These are phyloP conservation scores for Netelia virgata DNA, from an alignment of 2,888 invertebrate species.

Conservation along the genomic window DNA sequence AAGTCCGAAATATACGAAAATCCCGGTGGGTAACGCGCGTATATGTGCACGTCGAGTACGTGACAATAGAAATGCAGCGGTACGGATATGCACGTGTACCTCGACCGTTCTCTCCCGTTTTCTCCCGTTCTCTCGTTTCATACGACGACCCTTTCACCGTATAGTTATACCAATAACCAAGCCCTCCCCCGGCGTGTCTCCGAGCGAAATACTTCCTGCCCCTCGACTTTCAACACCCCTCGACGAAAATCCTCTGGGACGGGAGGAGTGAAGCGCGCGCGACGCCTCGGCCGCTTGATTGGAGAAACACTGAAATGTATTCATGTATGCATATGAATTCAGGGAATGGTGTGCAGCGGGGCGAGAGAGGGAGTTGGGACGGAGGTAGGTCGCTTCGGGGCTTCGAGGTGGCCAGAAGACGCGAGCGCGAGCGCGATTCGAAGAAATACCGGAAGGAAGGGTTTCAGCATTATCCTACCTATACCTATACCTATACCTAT, in stretches of 20 bases:
- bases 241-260: slow-evolving; percentile 55
- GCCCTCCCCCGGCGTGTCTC: not conserved
- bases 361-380: slow-evolving; percentile 32
- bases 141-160: not conserved
- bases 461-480: not conserved
- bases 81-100: not conserved
- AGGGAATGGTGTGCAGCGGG: slow-evolving; percentile 54
- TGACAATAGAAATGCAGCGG: slow-evolving; percentile 43
- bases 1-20: slow-evolving; percentile 51
- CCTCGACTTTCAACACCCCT: slow-evolving; percentile 42
- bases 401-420: too few relatives aligned
- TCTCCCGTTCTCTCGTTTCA: slow-evolving; percentile 47
- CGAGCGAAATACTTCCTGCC: not conserved
- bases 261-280: slow-evolving; percentile 46
- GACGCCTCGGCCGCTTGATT: slow-evolving; percentile 78
- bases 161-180: not conserved
- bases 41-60: slow-evolving; percentile 25
- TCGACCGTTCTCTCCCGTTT: slow-evolving; percentile 20
- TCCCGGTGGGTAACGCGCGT: slow-evolving; percentile 30
- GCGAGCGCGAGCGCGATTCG: slow-evolving; percentile 11
- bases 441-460: slow-evolving; percentile 35
- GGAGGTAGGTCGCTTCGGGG: not conserved
- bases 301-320: slow-evolving; percentile 83
- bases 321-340: slow-evolving; percentile 85
- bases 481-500: too few relatives aligned